Evolutionary conservation across 1,140 invertebrate genomes (phyloP), one percentile per base, ranked within the genome.

Genomic region (Apolygus lucorum): DNA sequence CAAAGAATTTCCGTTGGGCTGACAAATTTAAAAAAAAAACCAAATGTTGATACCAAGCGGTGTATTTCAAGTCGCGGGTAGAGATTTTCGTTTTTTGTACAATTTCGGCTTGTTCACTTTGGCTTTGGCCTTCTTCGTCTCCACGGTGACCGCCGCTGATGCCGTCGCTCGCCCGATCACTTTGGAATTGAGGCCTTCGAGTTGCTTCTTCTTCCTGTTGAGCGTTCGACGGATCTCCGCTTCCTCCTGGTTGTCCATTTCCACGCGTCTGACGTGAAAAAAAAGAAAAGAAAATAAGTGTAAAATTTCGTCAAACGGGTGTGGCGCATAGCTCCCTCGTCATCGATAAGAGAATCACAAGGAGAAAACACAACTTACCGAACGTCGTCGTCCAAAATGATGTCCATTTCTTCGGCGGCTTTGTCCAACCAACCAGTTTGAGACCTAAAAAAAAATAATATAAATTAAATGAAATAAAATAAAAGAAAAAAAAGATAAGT

Each of bases 371-470:
- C 4, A 17, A 42, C 34, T 59, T 59, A 59, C 54, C 22, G 8
- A 22, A 59, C 82, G 71, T 86, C 83, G 63, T 92, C 88, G 74
- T 94, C 91, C 11, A 95, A 78, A 54, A 93, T 82, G 69, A 97
- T 85, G 78, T 96, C 94, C 85, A 93, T 90, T 71, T 96, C 92
- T 73, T 89, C 83, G 0, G 88, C 89, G 2, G 88, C 87, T 78
- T 90, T 91, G 72, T 88, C 85, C 73, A 93, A 82, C 94, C 95
- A 98, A 52, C 88, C 87, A 71, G 84, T 84, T 62, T 66, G 27
- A 25, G 26, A 22, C 91, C 83, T 27, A 86, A 84, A 59, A 74
- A 86, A 8, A 17, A 42, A 42, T 17, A 42, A 42, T 42, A n/a
- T n/a, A n/a, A n/a, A n/a, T n/a, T n/a, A n/a, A n/a, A n/a, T n/a